Evolutionary conservation across 2,888 invertebrate species (phyloP).

Genomic region (Bhutanitis thaidina): DNA sequence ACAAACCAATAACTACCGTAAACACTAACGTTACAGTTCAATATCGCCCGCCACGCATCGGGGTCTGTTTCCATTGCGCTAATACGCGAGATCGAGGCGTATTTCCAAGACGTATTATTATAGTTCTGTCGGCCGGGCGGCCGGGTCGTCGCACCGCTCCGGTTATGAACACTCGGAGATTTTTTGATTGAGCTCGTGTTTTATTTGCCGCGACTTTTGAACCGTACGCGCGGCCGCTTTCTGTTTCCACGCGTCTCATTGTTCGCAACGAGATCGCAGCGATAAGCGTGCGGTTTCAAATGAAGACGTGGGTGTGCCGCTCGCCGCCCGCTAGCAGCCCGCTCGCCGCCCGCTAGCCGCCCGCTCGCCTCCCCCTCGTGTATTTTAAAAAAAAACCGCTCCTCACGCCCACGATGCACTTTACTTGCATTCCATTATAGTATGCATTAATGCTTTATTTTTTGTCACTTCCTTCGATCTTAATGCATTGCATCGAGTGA

Average conservation of each 20-base stretch:
- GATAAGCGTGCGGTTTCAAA: neutral
- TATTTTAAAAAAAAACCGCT: neutral
- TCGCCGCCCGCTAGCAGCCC: neutral
- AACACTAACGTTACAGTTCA: slow-evolving; percentile 31
- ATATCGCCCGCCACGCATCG: neutral
- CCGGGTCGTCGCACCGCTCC: slow-evolving; percentile 71
- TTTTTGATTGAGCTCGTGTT: slow-evolving; percentile 78
- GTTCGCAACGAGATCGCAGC: neutral
- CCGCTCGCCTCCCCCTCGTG: no score
- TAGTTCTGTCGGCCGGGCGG: slow-evolving; percentile 35
- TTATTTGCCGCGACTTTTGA: slow-evolving; percentile 46
- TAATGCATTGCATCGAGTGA: neutral
- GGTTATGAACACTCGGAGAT: slow-evolving; percentile 72
- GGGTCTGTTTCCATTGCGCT: slow-evolving; percentile 43
- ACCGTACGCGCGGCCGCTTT: neutral
- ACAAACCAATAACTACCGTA: slow-evolving; percentile 34
- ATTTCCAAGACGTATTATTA: slow-evolving; percentile 77
- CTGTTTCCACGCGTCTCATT: neutral
- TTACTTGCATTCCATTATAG: neutral
- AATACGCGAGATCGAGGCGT: slow-evolving; percentile 64
- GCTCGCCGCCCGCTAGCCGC: neutral
- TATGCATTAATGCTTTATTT: neutral
- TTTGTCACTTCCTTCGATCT: neutral
- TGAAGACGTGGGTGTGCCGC: slow-evolving; percentile 1
- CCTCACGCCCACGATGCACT: slow-evolving; percentile 1